Evolutionary conservation across 2,888 invertebrate genomes (phyloP).

Genomic region (Agonopterix heracliana): DNA sequence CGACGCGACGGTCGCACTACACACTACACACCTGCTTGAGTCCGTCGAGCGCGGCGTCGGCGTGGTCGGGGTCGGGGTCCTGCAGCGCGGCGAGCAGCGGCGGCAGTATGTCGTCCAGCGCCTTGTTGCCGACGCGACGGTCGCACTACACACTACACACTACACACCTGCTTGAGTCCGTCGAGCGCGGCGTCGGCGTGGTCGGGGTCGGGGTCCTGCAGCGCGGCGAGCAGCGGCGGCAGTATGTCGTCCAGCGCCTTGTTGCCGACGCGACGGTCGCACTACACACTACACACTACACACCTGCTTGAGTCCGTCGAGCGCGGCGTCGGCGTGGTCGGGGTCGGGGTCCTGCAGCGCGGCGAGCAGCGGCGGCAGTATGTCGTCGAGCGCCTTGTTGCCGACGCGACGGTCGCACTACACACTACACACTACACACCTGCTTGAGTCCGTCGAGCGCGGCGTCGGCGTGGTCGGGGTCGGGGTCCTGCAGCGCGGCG

Average conservation of each 20-base stretch:
- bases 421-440: no score
- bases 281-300: no score
- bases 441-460: constrained; percentile 97
- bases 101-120: no score
- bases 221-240: constrained; percentile 87
- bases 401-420: no score
- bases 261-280: no score
- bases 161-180: constrained; percentile 93
- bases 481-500: constrained; percentile 82
- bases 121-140: no score
- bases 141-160: no score
- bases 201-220: constrained; percentile 85
- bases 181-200: constrained; percentile 94
- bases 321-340: constrained; percentile 96
- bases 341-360: constrained; percentile 80
- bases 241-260: constrained; percentile 97
- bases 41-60: constrained; percentile 95
- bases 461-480: constrained; percentile 88
- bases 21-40: constrained; percentile 92
- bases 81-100: constrained; percentile 86
- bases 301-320: constrained; percentile 97
- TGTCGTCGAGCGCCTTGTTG: no score
- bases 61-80: constrained; percentile 89
- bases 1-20: no score
- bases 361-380: constrained; percentile 93